Base-by-base conservation (phyloP, 2,888 invertebrate species). In the Diarsia rubi region DNA sequence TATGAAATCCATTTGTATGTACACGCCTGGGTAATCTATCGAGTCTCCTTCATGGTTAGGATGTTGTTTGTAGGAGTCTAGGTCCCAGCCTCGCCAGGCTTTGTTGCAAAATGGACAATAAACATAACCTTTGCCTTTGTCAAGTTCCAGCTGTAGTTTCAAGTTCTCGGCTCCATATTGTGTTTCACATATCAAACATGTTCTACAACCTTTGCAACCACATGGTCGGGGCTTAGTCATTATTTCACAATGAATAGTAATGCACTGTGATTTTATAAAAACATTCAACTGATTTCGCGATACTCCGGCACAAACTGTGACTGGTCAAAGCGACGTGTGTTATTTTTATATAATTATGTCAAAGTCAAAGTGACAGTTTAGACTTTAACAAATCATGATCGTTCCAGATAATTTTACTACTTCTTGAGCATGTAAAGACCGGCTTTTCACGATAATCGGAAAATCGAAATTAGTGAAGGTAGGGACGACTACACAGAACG, bases 171-270 rank as follows among this genome's bases (percentile, higher is more conserved):
- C 96, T 69, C 95, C 96, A 83, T 95, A 94, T 74, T 98, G 96
- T 62, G 97, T 96, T 96, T 99, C 99, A 93, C 99, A 99, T 76
- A 98, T 94, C 37, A 99, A 97, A 93, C 99, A 99, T 3, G 98
- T 98, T 86, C 99, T 97, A 84, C 98, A 98, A 4, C 99, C 99
- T 97, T 99, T 99, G 92, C 99, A 99, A 59, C 99, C 99, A 94
- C 99, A 99, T 1, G 97, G 97, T 60, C 98, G 95, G 49, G 97
- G 97, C 84, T 97, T 97, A 89, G 97, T 97, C 97, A 98, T 98
- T 73, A 45, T 88, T 81, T 79, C 65, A 71, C 72, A 85, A 71
- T 68, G 3, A 62, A 57, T 57, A 47, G 16, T 54, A 78, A 47
- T 66, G 27, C 0, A 21, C 44, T 60, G 16, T 27, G 9, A 8